Percentiles rank a stretch among this genome's conserved stretches.
Conservation (phyloP, 2,113 vertebrate genomes). For the Oreocharis arfaki region DNA sequence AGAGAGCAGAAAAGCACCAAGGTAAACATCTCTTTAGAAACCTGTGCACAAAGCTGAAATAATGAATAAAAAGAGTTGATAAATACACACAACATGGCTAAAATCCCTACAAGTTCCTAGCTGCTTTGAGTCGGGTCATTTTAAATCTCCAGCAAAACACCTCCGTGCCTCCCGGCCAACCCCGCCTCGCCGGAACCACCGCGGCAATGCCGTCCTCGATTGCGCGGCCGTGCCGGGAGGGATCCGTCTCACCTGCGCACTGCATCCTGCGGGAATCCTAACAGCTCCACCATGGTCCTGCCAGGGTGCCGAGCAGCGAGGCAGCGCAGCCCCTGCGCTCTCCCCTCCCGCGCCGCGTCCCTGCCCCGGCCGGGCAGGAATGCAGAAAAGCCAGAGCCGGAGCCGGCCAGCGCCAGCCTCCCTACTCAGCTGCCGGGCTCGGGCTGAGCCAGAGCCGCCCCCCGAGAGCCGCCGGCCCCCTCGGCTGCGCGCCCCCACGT, state of each 20-base stretch:
- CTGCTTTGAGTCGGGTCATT: neutral
- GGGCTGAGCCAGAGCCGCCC: slow-evolving; percentile 65
- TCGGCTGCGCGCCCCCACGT: neutral
- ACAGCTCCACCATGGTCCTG: slow-evolving; percentile 64
- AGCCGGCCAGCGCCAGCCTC: slow-evolving; percentile 59
- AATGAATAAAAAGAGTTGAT: neutral
- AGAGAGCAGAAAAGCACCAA: neutral
- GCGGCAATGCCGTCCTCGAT: neutral
- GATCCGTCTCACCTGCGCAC: slow-evolving; percentile 75
- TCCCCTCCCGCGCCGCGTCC: neutral
- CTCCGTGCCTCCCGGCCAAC: neutral
- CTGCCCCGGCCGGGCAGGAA: slow-evolving; percentile 69
- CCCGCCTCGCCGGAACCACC: neutral
- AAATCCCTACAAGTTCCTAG: neutral
- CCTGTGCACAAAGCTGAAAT: neutral
- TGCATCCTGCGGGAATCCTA: slow-evolving; percentile 64
- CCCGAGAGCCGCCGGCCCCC: neutral
- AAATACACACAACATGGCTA: accelerated
- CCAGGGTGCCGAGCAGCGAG: slow-evolving; percentile 36
- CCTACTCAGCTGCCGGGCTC: slow-evolving; percentile 17
- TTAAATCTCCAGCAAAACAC: neutral
- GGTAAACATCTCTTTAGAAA: neutral
- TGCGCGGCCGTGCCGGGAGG: neutral
- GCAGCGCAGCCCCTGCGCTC: neutral
- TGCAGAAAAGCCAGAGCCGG: slow-evolving; percentile 68